Evolutionary conservation across 1,140 invertebrate genomes (phyloP), one percentile per base, ranked within the genome.

Genomic region (Bombus ignitus): DNA sequence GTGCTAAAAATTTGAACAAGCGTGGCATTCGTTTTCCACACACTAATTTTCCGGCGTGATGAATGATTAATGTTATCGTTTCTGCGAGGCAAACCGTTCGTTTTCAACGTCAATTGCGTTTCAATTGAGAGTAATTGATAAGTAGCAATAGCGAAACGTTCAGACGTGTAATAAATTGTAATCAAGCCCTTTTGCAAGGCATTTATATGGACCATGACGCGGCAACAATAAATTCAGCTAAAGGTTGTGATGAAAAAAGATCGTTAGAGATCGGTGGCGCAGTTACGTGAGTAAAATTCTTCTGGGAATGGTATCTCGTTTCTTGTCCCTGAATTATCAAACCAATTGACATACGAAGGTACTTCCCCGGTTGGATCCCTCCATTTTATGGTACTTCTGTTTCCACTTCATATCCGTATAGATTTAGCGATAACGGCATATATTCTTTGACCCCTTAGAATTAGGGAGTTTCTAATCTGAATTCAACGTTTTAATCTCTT

Each of bases 111-210:
- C 79, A 42, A 85, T 85, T 81, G 84, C 37, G 35, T 70, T 85
- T 75, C 84, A 75, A 85, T 85, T 85, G 84, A 81, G 71, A 85
- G 71, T 85, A 85, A 85, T 85, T 75, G 84, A 81, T 81, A 85
- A 85, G 78, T 68, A 66, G 71, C 75, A 35, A 74, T 87, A 75
- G 62, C 42, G 81, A 62, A 78, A 83, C 57, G 53, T 39, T 57
- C 74, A 47, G 72, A 57, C 65, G 25, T 35, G 68, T 77, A 85
- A 87, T 87, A 87, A 87, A 87, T 87, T 62, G 74, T 44, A 73
- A 74, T 81, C 71, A 39, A 62, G 57, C 37, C 22, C 39, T 84
- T 83, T 72, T 57, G 81, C 22, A 35, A 39, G 35, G 28, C 28
- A 28, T 22, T 32, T 72, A 77, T 76, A 86, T 83, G 72, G 62